These are phyloP conservation scores for Alexandromys fortis DNA, from an alignment of 2,113 vertebrate species.

Conservation along the genomic window DNA sequence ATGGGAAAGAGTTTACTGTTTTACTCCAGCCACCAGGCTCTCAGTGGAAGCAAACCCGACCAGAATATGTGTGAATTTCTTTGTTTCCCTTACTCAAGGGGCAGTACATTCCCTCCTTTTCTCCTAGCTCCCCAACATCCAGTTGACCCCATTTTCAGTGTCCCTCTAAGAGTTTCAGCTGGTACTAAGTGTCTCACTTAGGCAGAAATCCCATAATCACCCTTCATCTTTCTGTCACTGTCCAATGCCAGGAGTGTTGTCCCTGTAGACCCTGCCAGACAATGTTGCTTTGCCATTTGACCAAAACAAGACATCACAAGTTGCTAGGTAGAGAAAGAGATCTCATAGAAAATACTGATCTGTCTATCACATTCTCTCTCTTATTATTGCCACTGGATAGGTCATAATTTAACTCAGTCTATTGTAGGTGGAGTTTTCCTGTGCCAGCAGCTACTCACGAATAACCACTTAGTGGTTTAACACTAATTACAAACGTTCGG, in stretches of 20 bases:
- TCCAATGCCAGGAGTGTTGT: neutral
- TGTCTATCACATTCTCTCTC: neutral
- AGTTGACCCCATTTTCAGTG: neutral
- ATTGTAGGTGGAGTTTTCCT: neutral
- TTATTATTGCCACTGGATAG: neutral
- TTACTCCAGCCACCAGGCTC: neutral
- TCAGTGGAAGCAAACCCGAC: neutral
- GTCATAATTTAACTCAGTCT: neutral
- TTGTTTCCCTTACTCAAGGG: neutral
- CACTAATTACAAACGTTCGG: neutral
- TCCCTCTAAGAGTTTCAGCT: neutral
- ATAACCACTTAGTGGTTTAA: neutral
- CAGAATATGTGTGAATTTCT: neutral
- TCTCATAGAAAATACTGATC: neutral
- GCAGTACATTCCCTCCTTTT: fast-evolving
- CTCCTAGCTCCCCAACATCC: neutral
- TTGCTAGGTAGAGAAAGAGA: neutral
- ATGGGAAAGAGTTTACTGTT: neutral
- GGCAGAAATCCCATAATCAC: neutral
- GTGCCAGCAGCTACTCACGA: neutral
- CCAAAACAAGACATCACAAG: neutral
- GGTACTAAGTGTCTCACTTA: neutral
- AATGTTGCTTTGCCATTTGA: neutral
- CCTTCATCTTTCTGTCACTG: neutral
- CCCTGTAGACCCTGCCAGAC: neutral